Evolutionary conservation across 2,888 invertebrate genomes (phyloP), one percentile per base, ranked within the genome.

Genomic region (Athrips mouffetella): DNA sequence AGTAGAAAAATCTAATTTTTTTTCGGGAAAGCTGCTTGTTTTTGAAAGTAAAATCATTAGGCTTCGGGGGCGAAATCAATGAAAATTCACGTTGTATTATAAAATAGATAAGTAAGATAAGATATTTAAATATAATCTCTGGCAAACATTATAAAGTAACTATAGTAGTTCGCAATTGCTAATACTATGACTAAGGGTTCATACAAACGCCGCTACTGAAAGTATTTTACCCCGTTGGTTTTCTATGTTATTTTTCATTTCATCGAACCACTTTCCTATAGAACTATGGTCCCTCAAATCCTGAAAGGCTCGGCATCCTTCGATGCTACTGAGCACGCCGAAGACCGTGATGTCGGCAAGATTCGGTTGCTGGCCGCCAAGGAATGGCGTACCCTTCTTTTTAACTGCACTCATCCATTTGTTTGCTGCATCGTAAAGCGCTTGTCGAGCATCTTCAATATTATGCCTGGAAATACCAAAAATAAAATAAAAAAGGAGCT

Each of bases 311-410:
- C 89, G 77, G 67, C 98, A 98, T 0, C 98, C 98, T 80, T 98
- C 97, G 71, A 98, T 97, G 70, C 98, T 97, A 73, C 92, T 94
- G 3, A 98, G 87, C 2, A 97, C 92, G 1, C 98, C 98, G 71
- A 93, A 98, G 1, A 98, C 94, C 0, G 97, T 92, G 44, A 99
- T 86, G 88, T 99, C 99, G 0, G 98, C 96, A 5, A 99, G 88
- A 76, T 98, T 95, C 0, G 99, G 99, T 54, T 91, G 76, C 11
- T 91, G 77, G 0, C 98, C 99, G 5, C 99, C 99, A 83, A 96
- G 91, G 74, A 97, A 99, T 16, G 86, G 87, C 0, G 91, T 90
- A 2, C 93, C 93, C 58, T 92, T 92, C 33, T 89, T 89, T 29
- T 92, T 90, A 1, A 98, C 76, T 21, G 91, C 94, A 37, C 78